Base-by-base conservation (phyloP, 2,113 vertebrate species). In the Indicator indicator region DNA sequence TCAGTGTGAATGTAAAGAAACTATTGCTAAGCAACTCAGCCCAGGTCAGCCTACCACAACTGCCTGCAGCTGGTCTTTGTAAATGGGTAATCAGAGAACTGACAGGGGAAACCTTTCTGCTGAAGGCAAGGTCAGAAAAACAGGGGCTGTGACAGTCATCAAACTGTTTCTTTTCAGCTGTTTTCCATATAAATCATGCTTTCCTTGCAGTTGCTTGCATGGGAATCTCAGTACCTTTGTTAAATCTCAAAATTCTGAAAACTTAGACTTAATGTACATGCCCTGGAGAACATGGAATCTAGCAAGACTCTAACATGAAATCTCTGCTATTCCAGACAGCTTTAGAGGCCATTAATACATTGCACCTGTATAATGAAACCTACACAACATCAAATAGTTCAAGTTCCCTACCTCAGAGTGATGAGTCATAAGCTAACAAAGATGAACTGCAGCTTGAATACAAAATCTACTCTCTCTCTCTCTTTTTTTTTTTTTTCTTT, bases 401-500 rank as follows among this genome's bases (percentile, higher is more conserved):
- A 46, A 70, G 26, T 71, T 85, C 58, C n/a, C 68, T 28, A 7
- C n/a, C n/a, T 84, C 7, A 12, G 56, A 62, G 36, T 11, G n/a
- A 10, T 54, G 33, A 86, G 28, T 55, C 17, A 16, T 36, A n/a
- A 42, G 20, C 30, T 63, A 30, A 56, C 12, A 13, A 64, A 78
- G 50, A 24, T 27, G 32, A 58, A 50, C 9, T 65, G 62, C 28
- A 77, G 50, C 44, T 56, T 30, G 23, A 74, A 42, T 46, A 62
- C 12, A 44, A 62, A 8, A 62, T 36, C 26, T 86, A 1, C 17
- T 38, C 15, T 55, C 6, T 16, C 7, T 13, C 27, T 18, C 17
- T 33, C 27, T 28, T 6, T n/a, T n/a, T n/a, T 30, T 21, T 12
- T 21, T 5, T 1, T 10, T 1, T 5, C 1, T 1, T 12, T 1